Conservation (phyloP, 2,797 vertebrate genomes). For the Columba guinea region DNA sequence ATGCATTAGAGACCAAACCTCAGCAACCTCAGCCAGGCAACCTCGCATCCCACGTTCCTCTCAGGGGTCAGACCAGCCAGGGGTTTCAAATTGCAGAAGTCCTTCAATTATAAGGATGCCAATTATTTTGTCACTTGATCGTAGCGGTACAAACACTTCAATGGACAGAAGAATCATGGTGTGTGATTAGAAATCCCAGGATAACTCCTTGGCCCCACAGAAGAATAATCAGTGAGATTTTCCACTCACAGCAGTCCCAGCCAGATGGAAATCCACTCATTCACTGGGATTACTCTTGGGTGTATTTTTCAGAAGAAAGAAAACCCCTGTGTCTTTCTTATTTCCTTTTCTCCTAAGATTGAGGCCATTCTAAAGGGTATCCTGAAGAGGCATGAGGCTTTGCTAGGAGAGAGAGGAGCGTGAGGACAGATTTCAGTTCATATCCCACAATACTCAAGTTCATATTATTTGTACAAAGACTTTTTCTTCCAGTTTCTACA, state of each 20-base stretch:
- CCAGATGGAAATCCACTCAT: background rate
- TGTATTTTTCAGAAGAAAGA: background rate
- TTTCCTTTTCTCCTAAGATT: background rate
- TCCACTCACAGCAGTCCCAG: background rate
- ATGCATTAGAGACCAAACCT: background rate
- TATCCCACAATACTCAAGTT: background rate
- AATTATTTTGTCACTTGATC: background rate
- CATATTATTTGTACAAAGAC: background rate
- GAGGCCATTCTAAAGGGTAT: background rate
- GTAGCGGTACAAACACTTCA: background rate
- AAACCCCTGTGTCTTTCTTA: background rate
- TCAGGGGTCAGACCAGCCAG: background rate
- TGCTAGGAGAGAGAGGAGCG: background rate
- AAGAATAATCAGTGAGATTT: background rate
- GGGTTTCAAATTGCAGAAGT: background rate
- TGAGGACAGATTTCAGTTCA: background rate
- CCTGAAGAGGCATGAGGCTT: background rate
- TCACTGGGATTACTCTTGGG: background rate
- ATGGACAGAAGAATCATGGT: background rate
- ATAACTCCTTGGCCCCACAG: background rate
- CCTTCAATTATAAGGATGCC: background rate
- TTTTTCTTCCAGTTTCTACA: background rate
- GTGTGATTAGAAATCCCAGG: background rate
- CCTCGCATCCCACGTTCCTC: background rate
- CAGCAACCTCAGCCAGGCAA: background rate